These are phyloP conservation scores for Drosophila acutilabella DNA, from an alignment of 2,888 invertebrate species.

Conservation along the genomic window DNA sequence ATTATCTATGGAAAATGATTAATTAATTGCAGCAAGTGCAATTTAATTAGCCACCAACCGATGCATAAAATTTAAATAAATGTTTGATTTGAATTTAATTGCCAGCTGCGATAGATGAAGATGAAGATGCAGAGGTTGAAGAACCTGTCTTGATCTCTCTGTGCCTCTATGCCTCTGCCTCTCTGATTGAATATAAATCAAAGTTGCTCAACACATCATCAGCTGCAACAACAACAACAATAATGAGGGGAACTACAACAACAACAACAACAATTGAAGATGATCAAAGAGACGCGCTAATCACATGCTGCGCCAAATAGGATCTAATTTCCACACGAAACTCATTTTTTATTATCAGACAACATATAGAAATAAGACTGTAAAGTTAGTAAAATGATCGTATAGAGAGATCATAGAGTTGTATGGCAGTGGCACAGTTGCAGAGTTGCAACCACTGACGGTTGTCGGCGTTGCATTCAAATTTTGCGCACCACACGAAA, in stretches of 20 bases:
- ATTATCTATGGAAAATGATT: constrained; percentile 26
- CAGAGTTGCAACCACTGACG: constrained; percentile 44
- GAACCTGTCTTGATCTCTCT: constrained; percentile 40
- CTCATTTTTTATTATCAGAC: constrained; percentile 22
- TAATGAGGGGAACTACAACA: constrained; percentile 2
- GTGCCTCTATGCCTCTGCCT: constrained; percentile 4
- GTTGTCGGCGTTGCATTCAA: constrained; percentile 72
- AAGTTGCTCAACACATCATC: constrained; percentile 52
- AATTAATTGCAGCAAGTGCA: constrained; percentile 39
- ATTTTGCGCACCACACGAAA: constrained; percentile 78
- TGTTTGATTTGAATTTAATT: constrained; percentile 84
- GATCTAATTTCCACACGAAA: constrained; percentile 82
- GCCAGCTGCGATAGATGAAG: constrained; percentile 30
- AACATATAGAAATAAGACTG: background rate
- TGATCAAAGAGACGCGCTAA: constrained; percentile 78
- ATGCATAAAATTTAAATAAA: constrained; percentile 82
- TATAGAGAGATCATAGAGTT: constrained; percentile 69
- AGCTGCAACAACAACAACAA: constrained; percentile 5
- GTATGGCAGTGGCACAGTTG: constrained; percentile 34
- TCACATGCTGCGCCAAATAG: constrained; percentile 81
- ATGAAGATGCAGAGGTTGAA: background rate
- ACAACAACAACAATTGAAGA: constrained; percentile 34
- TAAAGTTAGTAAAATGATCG: constrained; percentile 23
- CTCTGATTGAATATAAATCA: constrained; percentile 55
- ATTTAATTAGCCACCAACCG: constrained; percentile 76